Evolutionary conservation across 2,888 invertebrate genomes (phyloP).

Genomic region (Chrysotoxum bicinctum): DNA sequence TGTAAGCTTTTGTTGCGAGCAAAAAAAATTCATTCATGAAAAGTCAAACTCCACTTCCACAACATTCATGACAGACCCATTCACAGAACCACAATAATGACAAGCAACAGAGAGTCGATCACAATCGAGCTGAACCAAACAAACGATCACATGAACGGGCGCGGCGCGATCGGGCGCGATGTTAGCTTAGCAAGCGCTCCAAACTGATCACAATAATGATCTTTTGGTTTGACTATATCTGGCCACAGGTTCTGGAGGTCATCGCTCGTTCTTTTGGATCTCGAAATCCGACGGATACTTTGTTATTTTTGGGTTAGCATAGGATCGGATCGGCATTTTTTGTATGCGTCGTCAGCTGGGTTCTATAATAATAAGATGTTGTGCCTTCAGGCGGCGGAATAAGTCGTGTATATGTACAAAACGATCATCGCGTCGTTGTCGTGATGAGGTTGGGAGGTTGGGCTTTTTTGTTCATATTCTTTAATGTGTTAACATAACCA

Average conservation of each 20-base stretch:
- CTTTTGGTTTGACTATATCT: slow-evolving; percentile 54
- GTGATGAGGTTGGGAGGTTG: not conserved
- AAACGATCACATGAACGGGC: not conserved
- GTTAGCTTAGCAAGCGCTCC: not conserved
- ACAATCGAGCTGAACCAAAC: not conserved
- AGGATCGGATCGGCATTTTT: not conserved
- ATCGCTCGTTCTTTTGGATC: slow-evolving; percentile 55
- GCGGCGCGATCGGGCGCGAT: not conserved
- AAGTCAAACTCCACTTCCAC: slow-evolving; percentile 19
- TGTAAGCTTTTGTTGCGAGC: slow-evolving; percentile 35
- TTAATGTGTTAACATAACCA: slow-evolving; percentile 20
- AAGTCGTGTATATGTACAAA: slow-evolving; percentile 28
- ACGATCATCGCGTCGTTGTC: not conserved
- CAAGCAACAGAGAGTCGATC: slow-evolving; percentile 16
- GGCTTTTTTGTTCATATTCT: slow-evolving; percentile 13
- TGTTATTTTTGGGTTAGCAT: slow-evolving; percentile 11
- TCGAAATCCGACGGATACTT: slow-evolving; percentile 10
- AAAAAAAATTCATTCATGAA: slow-evolving; percentile 58
- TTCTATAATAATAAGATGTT: slow-evolving; percentile 7
- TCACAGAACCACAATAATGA: slow-evolving; percentile 26
- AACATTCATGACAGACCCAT: slow-evolving; percentile 19
- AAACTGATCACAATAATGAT: slow-evolving; percentile 24
- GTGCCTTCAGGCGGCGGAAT: not conserved
- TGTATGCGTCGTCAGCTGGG: not conserved
- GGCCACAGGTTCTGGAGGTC: slow-evolving; percentile 62